Conservation (phyloP, 2,113 vertebrate species). For the Podiceps cristatus region DNA sequence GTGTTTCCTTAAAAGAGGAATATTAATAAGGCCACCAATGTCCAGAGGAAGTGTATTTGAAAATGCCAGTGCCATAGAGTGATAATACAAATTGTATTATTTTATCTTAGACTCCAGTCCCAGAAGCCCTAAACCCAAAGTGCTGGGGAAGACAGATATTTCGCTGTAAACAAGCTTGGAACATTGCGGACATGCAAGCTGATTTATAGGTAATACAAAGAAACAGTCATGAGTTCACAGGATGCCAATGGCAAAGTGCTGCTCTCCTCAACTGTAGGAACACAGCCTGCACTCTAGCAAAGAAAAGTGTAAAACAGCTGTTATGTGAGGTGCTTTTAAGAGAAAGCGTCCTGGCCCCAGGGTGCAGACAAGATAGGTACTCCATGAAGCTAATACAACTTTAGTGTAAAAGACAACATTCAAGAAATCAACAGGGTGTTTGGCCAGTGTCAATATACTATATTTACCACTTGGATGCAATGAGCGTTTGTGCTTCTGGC, state of each 20-base stretch:
- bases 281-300: neutral
- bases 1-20: neutral
- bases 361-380: neutral
- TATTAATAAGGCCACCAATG: neutral
- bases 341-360: neutral
- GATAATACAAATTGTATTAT: neutral
- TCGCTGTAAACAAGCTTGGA: neutral
- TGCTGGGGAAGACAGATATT: neutral
- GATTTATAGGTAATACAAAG: neutral
- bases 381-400: neutral
- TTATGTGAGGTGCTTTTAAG: neutral
- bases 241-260: neutral
- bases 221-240: neutral
- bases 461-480: slow-evolving; percentile 75
- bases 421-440: neutral
- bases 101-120: neutral
- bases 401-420: neutral
- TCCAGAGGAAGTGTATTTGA: neutral
- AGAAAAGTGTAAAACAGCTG: neutral
- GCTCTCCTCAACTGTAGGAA: neutral
- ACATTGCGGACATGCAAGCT: neutral
- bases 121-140: neutral
- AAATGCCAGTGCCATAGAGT: neutral
- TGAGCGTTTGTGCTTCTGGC: slow-evolving; percentile 57
- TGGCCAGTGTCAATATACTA: neutral